A percentile compares a stretch with the other conserved stretches of the same genome.
phyloP scores from a whole-genome alignment of 2,113 vertebrate species.

The Ahaetulla prasina region DNA sequence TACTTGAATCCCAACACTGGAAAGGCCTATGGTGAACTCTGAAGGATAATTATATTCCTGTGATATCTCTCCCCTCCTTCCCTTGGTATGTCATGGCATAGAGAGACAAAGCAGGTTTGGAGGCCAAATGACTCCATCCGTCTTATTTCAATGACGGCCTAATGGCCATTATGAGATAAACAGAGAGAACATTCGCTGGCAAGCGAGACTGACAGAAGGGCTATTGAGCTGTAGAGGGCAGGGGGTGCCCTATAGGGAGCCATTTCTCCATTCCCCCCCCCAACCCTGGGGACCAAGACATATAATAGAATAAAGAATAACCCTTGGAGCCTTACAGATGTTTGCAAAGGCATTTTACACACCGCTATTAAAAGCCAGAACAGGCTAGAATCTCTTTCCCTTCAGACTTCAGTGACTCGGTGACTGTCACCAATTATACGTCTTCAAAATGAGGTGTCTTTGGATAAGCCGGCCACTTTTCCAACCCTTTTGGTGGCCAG shows the following conservation, averaged over 20 bases:
- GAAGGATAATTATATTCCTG: not conserved
- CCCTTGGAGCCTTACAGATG: constrained; percentile 30
- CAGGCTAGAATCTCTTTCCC: constrained; percentile 21
- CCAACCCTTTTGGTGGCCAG: not conserved
- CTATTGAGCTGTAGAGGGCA: constrained; percentile 9
- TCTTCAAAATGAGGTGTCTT: constrained; percentile 2
- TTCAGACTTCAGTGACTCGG: constrained; percentile 23
- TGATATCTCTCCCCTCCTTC: not conserved
- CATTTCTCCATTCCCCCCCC: constrained; percentile 9
- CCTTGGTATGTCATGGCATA: not conserved
- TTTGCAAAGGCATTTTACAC: constrained; percentile 42
- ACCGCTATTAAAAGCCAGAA: constrained; percentile 36
- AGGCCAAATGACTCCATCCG: constrained; percentile 13
- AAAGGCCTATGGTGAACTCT: rapidly evolving
- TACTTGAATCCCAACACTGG: no score
- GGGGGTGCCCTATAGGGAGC: not conserved
- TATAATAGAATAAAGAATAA: constrained; percentile 42
- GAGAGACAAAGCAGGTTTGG: not conserved
- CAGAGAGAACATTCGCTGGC: not conserved
- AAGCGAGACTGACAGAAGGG: not conserved
- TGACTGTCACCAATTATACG: constrained; percentile 22
- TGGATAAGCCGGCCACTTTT: constrained; percentile 28
- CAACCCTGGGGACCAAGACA: constrained; percentile 27
- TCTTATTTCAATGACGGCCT: constrained; percentile 29
- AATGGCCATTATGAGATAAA: constrained; percentile 32